Conservation (phyloP, 1,140 invertebrate species). For the Scaptomyza hsui region DNA sequence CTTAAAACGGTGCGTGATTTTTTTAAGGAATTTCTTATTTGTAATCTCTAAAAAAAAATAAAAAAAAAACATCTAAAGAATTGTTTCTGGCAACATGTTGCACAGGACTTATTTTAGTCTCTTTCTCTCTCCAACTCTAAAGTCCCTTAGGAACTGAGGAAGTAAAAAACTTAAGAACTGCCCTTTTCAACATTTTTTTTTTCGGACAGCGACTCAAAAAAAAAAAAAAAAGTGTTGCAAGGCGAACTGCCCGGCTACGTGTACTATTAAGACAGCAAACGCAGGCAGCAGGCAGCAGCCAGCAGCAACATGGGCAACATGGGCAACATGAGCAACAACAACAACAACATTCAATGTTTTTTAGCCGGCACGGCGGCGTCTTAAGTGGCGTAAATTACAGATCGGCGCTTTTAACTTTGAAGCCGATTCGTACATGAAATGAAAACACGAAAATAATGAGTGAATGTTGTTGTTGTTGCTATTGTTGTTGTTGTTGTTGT, state of each 20-base stretch:
- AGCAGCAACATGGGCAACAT: slow-evolving; percentile 49
- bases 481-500: slow-evolving; percentile 56
- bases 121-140: neutral
- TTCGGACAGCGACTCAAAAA: slow-evolving; percentile 4
- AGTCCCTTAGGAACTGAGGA: neutral
- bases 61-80: too few species aligned
- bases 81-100: slow-evolving; percentile 26
- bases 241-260: slow-evolving; percentile 45
- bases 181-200: slow-evolving; percentile 1
- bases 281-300: slow-evolving; percentile 34
- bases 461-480: slow-evolving; percentile 54
- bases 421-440: slow-evolving; percentile 83
- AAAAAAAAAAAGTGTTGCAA: slow-evolving; percentile 53
- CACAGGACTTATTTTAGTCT: slow-evolving; percentile 13
- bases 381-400: slow-evolving; percentile 84
- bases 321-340: slow-evolving; percentile 19
- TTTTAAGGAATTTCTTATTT: too few species aligned
- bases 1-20: neutral
- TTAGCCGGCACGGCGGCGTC: slow-evolving; percentile 77
- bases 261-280: slow-evolving; percentile 62
- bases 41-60: too few species aligned
- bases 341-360: slow-evolving; percentile 63
- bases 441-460: slow-evolving; percentile 84
- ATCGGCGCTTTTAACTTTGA: slow-evolving; percentile 84
- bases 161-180: neutral